phyloP scores from a whole-genome alignment of 1,140 invertebrate species.

The Potamilus streckersoni region DNA sequence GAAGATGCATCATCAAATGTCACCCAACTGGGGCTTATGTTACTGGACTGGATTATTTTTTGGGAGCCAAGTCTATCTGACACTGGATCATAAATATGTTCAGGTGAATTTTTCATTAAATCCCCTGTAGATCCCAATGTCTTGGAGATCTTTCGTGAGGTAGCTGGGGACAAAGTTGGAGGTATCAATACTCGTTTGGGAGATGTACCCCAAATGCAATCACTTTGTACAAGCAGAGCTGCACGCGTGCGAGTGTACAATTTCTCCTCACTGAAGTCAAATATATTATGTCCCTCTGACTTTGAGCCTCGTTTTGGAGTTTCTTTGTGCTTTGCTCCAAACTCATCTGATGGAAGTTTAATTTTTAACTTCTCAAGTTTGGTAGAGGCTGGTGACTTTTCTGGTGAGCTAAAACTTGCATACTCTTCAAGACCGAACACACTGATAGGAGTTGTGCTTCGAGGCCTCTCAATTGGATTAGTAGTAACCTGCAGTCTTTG shows the following conservation, averaged over 20 bases:
- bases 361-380: slow-evolving; percentile 61
- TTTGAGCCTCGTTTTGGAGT: slow-evolving; percentile 35
- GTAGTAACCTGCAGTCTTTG: slow-evolving; percentile 76
- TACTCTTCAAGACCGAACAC: slow-evolving; percentile 83
- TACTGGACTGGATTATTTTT: too few species aligned
- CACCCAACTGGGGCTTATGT: background rate
- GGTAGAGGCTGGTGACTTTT: slow-evolving; percentile 42
- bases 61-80: background rate
- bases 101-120: background rate
- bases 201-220: slow-evolving; percentile 43
- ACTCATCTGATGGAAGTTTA: slow-evolving; percentile 58
- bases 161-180: slow-evolving; percentile 52
- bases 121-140: slow-evolving; percentile 5
- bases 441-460: slow-evolving; percentile 86
- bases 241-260: slow-evolving; percentile 59
- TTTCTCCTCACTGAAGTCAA: slow-evolving; percentile 58
- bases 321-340: slow-evolving; percentile 40
- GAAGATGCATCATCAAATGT: slow-evolving; percentile 1
- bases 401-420: slow-evolving; percentile 55
- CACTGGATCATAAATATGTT: slow-evolving; percentile 13
- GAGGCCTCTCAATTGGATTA: slow-evolving; percentile 86
- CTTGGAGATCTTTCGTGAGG: slow-evolving; percentile 27
- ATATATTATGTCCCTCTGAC: slow-evolving; percentile 28
- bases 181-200: slow-evolving; percentile 59
- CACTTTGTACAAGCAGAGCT: slow-evolving; percentile 53